Evolutionary conservation across 2,888 invertebrate genomes (phyloP), one percentile per base, ranked within the genome.

Genomic region (Cosmopolites sordidus): DNA sequence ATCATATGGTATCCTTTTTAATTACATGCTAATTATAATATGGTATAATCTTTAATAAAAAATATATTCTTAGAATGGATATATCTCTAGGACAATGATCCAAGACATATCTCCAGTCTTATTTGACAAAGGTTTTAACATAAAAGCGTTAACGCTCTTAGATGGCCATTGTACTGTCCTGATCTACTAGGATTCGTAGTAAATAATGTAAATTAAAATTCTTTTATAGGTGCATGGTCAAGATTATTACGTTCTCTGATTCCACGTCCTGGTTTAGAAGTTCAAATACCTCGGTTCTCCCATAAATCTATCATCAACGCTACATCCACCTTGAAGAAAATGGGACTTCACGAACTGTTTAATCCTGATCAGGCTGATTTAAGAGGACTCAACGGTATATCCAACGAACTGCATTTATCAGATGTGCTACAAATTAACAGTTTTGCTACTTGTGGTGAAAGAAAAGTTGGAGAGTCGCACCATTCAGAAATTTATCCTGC

Each of bases 401-500:
- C 87, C 1, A 86, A 86, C 60, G 90, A 90, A 64, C 78, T 93
- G 3, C 86, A 84, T 66, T 75, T 92, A n/a, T 87, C 90, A 0
- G 92, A 92, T 67, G 84, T 92, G 78, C 76, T 91, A 46, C 90
- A 91, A 75, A 79, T 87, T 58, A 90, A 89, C 58, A 82, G 85
- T n/a, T 91, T 92, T 69, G 86, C 85, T 52, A 89, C 89, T 11
- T 91, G 91, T 61, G 89, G 87, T 0, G 90, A 89, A 64, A 83
- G 79, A 30, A 78, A 81, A 45, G 79, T 86, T 16, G 83, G 81
- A 16, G 86, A 87, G 27, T 82, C 85, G 48, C 90, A 90, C 69
- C 89, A 90, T 62, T 80, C 86, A 1, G 91, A 91, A 71, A 84
- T 87, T 65, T 91, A 89, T 70, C 91, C 90, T 3, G 86, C 87